These are phyloP conservation scores for Crocidura indochinensis DNA, from an alignment of 2,797 vertebrate genomes.

Conservation along the genomic window DNA sequence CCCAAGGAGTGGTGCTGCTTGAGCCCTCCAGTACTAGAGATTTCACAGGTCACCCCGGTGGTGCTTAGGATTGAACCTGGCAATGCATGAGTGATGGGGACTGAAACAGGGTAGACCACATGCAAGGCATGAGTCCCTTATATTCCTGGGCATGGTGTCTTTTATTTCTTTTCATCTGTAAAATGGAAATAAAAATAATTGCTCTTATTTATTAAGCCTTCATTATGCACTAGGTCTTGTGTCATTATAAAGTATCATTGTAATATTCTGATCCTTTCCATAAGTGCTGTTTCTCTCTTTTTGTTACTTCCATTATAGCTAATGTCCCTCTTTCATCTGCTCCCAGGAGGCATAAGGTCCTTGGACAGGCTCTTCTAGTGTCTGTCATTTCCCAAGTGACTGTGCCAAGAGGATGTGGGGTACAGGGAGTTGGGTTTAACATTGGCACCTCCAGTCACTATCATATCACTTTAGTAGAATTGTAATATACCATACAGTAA, in stretches of 20 bases:
- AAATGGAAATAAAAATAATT: not conserved
- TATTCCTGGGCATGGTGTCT: no score
- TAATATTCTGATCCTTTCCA: constrained; percentile 32
- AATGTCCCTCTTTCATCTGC: constrained; percentile 31
- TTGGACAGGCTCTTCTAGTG: not conserved
- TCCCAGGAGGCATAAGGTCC: not conserved
- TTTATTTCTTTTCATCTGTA: constrained; percentile 4
- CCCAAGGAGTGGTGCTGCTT: no score
- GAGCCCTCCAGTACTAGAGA: no score
- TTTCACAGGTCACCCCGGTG: no score
- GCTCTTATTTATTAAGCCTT: not conserved
- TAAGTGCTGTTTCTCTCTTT: not conserved
- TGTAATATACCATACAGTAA: constrained; percentile 7
- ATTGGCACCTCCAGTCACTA: not conserved
- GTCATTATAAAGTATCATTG: not conserved
- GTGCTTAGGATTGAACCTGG: no score
- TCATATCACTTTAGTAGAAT: not conserved
- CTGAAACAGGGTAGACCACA: no score
- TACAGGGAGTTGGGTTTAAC: constrained; percentile 8
- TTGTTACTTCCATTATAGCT: not conserved
- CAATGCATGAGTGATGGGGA: no score
- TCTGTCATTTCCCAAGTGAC: constrained; percentile 43
- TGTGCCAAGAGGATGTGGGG: constrained; percentile 46
- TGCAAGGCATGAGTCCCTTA: no score
- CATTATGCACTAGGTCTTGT: not conserved